Conservation (phyloP, 2,888 invertebrate species). For the Eristalis pertinax region DNA sequence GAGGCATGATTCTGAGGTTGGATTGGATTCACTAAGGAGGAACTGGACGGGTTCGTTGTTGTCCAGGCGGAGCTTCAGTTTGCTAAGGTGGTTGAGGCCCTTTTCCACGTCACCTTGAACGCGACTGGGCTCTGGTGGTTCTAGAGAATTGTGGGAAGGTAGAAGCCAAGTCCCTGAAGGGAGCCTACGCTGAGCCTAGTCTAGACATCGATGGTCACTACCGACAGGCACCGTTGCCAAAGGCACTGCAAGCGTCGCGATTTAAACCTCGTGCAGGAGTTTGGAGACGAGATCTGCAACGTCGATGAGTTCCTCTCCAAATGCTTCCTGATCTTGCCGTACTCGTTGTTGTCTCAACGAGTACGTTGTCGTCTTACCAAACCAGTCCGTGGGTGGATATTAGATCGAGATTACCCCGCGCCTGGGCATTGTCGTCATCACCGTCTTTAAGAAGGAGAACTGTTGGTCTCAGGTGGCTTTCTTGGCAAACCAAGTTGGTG, state of each 20-base stretch:
- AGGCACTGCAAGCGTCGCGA: conserved; percentile 80
- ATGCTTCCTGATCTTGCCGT: conserved; percentile 91
- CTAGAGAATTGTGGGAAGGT: conserved; percentile 73
- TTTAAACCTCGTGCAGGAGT: conserved; percentile 81
- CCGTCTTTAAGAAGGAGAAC: conserved; percentile 91
- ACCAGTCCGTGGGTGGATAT: conserved; percentile 86
- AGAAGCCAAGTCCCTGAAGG: conserved; percentile 76
- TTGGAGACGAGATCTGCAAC: conserved; percentile 91
- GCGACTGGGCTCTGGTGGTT: conserved; percentile 17
- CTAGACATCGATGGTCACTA: conserved; percentile 79
- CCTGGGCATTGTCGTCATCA: conserved; percentile 92
- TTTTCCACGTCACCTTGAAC: too few species aligned
- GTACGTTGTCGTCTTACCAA: conserved; percentile 89
- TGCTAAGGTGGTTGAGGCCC: too few species aligned
- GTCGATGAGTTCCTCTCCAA: conserved; percentile 90
- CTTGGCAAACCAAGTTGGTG: too few species aligned
- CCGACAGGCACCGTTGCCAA: conserved; percentile 79
- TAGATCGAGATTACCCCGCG: conserved; percentile 87
- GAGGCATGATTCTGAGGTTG: background rate
- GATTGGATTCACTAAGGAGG: background rate
- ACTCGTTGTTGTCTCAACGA: conserved; percentile 91
- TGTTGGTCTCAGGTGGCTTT: conserved; percentile 82
- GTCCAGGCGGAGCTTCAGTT: too few species aligned
- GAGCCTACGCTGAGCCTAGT: conserved; percentile 81
- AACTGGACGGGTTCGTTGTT: background rate